Evolutionary conservation across 2,113 vertebrate species (phyloP).

Genomic region (human (Homo sapiens)): GRCh38 chr9:18109001-18109500

Average conservation of each 20-base stretch:
- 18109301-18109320: neutral
- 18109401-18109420: neutral
- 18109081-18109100: neutral
- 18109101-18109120: neutral
- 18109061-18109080: neutral
- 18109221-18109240: neutral
- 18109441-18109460: neutral
- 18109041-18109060: neutral
- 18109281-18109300: neutral
- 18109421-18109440: neutral
- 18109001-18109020: neutral
- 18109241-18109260: neutral
- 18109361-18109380: neutral
- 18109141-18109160: neutral
- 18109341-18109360: neutral
- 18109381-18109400: neutral
- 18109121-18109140: neutral
- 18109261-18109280: neutral
- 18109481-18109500: neutral
- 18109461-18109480: neutral
- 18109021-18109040: neutral
- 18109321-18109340: neutral
- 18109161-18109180: slow-evolving; percentile 19
- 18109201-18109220: neutral
- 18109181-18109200: neutral